These are phyloP conservation scores for Montipora capitata DNA, from an alignment of 92 coral and sea anemone genomes.

Conservation along the genomic window DNA sequence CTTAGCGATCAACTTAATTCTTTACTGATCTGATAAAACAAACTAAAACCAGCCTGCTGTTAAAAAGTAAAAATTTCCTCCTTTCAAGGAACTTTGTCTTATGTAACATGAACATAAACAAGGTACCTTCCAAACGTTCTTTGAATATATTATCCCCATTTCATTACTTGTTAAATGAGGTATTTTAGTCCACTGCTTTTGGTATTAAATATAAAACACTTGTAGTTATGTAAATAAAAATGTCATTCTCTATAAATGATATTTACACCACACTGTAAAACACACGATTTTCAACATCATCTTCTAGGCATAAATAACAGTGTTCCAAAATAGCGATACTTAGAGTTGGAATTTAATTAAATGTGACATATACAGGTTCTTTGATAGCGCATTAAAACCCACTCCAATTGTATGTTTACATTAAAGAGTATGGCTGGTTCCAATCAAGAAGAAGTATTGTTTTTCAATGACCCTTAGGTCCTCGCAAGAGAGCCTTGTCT, in stretches of 20 bases:
- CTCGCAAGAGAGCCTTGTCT: neutral
- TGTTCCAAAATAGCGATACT: neutral
- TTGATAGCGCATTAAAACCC: neutral
- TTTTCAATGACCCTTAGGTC: neutral
- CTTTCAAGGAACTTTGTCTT: neutral
- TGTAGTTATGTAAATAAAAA: slow-evolving; percentile 13
- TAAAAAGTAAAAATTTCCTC: neutral
- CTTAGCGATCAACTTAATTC: neutral
- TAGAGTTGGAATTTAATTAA: neutral
- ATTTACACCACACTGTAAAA: neutral
- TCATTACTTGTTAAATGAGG: neutral
- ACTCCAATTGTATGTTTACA: no score
- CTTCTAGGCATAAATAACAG: neutral
- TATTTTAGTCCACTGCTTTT: neutral
- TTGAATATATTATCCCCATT: slow-evolving; percentile 22
- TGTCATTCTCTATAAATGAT: neutral
- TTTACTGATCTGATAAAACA: neutral
- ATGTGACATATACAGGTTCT: no score
- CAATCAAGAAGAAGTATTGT: neutral
- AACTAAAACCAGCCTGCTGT: neutral
- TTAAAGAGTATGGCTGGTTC: no score
- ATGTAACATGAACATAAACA: no score
- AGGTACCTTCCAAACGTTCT: neutral
- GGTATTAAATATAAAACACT: neutral
- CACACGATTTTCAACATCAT: neutral